Evolutionary conservation across 1,140 invertebrate genomes (phyloP), one percentile per base, ranked within the genome.

Genomic region (Tachypleus tridentatus): DNA sequence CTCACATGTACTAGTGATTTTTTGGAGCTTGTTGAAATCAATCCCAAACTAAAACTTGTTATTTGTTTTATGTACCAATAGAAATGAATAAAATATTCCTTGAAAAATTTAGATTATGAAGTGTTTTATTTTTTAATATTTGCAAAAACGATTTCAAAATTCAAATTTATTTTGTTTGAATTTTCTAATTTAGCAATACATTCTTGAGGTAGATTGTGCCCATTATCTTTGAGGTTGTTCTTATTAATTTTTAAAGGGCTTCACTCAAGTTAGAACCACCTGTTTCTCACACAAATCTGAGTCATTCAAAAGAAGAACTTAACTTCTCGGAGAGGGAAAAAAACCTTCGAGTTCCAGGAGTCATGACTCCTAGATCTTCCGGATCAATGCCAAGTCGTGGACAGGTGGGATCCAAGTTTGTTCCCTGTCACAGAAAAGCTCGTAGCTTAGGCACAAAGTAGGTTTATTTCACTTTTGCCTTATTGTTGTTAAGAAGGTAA

Each of bases 371-470:
- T 29, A 56, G 65, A 49, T 66, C 64, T 29, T 61, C 67, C 9
- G 64, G 58, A 51, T 67, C 63, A 8, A 81, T 82, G 50, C 76
- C 78, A 64, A 76, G 81, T 47, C 81, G 79, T 67, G 76, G 79
- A 62, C 29, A 29, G 29, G 29, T 29, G 29, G 29, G 29, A 29
- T 66, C 70, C 85, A 88, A 74, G 76, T 90, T 91, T 74, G 84
- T 89, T 70, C 88, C 88, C 3, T 85, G 87, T 9, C 91, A 94
- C 77, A 80, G 91, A 64, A 93, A 93, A 78, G 88, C 88, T 72
- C 82, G 87, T 60, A 93, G 89, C 75, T 82, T 93, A 72, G 90
- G 90, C 73, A 89, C 87, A 69, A 93, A 93, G 90, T 93, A 82
- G 86, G 87, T 61, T 8, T 54, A 7, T 29, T 29, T 29, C 29